Percentiles rank a stretch among this genome's conserved stretches.
Evolutionary conservation across 1,140 invertebrate species (phyloP).

Genomic region (Venustaconcha ellipsiformis): DNA sequence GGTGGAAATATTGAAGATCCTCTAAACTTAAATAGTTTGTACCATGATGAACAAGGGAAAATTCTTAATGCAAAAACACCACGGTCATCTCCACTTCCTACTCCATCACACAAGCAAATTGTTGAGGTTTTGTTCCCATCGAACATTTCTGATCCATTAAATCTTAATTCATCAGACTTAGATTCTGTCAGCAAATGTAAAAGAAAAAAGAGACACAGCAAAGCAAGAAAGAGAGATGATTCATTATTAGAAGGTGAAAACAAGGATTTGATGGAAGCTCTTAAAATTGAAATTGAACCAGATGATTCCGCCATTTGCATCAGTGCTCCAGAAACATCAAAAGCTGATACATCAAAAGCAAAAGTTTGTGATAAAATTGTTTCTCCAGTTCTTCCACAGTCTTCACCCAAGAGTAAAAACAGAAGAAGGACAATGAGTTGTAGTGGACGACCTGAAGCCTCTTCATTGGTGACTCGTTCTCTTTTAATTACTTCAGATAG

Average conservation of each 20-base stretch:
- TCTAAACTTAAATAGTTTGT: constrained; percentile 91
- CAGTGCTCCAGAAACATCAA: background rate
- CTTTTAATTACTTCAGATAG: constrained; percentile 36
- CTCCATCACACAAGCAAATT: constrained; percentile 83
- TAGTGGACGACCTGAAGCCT: constrained; percentile 35
- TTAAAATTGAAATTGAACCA: constrained; percentile 55
- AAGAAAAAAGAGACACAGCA: constrained; percentile 72
- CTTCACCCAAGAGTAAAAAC: constrained; percentile 79
- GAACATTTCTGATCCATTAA: constrained; percentile 91
- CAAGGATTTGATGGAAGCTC: constrained; percentile 44
- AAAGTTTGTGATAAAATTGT: constrained; percentile 87
- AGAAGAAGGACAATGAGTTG: constrained; percentile 64
- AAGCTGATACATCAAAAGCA: constrained; percentile 8
- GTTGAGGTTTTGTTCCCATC: constrained; percentile 93
- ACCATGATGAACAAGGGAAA: constrained; percentile 85
- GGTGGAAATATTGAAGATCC: constrained; percentile 97
- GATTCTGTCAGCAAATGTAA: constrained; percentile 29
- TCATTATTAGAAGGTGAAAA: constrained; percentile 27
- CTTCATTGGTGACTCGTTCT: constrained; percentile 48
- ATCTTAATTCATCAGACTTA: constrained; percentile 81
- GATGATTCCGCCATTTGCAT: background rate
- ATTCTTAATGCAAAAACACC: constrained; percentile 86
- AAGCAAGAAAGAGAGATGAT: constrained; percentile 56
- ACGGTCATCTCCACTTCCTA: constrained; percentile 88
- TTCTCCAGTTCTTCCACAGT: constrained; percentile 88